These are phyloP conservation scores for Noctuana brunneofusca DNA, from an alignment of 2,888 invertebrate genomes.

Conservation along the genomic window DNA sequence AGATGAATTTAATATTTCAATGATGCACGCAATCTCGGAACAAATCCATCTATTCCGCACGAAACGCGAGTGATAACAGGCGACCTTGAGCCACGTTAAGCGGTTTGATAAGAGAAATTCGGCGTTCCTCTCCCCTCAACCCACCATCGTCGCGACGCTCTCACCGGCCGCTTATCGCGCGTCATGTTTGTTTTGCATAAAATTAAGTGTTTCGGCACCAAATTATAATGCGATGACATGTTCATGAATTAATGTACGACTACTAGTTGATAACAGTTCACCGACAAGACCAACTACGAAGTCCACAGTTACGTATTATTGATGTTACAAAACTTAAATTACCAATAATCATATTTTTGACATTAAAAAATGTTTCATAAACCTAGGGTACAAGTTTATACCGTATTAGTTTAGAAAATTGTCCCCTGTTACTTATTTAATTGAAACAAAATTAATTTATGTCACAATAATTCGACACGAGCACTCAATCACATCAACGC, in stretches of 20 bases:
- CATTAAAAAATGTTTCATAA: slow-evolving; percentile 5
- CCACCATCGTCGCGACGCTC: slow-evolving; percentile 45
- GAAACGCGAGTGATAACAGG: slow-evolving; percentile 65
- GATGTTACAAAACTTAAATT: not conserved
- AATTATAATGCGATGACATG: slow-evolving; percentile 61
- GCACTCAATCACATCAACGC: slow-evolving; percentile 45
- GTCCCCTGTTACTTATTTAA: not conserved
- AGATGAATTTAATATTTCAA: slow-evolving; percentile 48
- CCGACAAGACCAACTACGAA: slow-evolving; percentile 1
- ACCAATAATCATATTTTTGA: not conserved
- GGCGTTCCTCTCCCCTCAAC: slow-evolving; percentile 51
- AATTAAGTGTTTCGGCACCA: slow-evolving; percentile 66
- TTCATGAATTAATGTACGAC: slow-evolving; percentile 62
- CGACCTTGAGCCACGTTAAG: slow-evolving; percentile 73
- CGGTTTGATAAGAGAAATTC: slow-evolving; percentile 75
- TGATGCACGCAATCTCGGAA: slow-evolving; percentile 69
- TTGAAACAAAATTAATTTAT: not conserved
- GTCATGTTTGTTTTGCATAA: slow-evolving; percentile 72
- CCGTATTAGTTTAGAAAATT: not conserved
- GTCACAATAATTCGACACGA: slow-evolving; percentile 36
- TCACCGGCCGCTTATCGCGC: slow-evolving; percentile 58
- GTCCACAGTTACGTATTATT: not conserved
- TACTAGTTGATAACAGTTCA: slow-evolving; percentile 21
- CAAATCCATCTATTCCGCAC: slow-evolving; percentile 63
- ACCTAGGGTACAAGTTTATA: not conserved